phyloP scores from a whole-genome alignment of 2,888 invertebrate genomes.

The Sericinus montela region DNA sequence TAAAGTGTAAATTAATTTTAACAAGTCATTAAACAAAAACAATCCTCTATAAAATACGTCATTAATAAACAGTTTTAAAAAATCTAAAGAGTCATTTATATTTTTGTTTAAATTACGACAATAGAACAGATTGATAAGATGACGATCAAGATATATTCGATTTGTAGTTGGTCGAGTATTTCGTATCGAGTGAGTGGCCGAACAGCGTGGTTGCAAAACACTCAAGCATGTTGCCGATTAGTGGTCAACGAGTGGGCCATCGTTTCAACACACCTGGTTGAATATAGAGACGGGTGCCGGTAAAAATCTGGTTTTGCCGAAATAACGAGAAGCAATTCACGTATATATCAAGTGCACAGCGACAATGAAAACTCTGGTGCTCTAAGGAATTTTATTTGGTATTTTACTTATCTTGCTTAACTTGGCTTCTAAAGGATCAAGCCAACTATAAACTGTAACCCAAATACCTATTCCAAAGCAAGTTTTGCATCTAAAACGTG shows the following conservation, averaged over 20 bases:
- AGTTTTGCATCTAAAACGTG: not conserved
- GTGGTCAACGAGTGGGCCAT: constrained; percentile 63
- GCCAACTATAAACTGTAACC: not conserved
- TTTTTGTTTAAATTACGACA: too few relatives aligned
- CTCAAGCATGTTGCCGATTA: constrained; percentile 66
- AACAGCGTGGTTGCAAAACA: constrained; percentile 62
- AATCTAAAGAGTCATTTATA: too few relatives aligned
- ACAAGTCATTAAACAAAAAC: too few relatives aligned
- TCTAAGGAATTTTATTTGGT: not conserved
- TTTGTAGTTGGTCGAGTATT: constrained; percentile 53
- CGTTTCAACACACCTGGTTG: constrained; percentile 61
- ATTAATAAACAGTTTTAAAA: too few relatives aligned
- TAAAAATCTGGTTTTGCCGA: constrained; percentile 42
- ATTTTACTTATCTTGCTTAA: not conserved
- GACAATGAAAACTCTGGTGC: not conserved
- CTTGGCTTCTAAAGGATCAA: not conserved
- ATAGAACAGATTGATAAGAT: constrained; percentile 23
- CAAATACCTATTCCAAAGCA: not conserved
- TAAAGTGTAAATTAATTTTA: too few relatives aligned
- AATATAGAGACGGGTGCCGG: constrained; percentile 46
- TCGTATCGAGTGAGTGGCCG: constrained; percentile 68
- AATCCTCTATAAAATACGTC: too few relatives aligned
- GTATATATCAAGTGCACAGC: not conserved
- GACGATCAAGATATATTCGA: constrained; percentile 40
- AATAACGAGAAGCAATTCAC: constrained; percentile 5